phyloP scores from a whole-genome alignment of 2,797 vertebrate genomes.

The Erethizon dorsatum region DNA sequence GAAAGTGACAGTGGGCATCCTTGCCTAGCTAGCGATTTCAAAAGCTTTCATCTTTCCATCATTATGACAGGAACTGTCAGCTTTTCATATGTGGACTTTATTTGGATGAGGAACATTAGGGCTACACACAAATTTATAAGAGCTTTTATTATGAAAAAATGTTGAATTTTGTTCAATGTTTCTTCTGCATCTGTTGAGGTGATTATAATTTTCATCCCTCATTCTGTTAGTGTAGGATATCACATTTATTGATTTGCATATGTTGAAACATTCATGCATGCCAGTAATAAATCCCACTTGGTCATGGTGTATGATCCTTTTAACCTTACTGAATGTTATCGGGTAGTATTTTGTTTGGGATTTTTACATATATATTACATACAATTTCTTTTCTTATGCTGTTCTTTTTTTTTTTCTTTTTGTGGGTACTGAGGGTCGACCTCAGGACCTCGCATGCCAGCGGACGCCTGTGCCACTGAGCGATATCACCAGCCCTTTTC shows the following conservation, averaged over 20 bases:
- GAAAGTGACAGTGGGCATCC: no score
- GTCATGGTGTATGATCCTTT: background rate
- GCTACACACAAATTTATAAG: no score
- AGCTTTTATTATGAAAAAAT: background rate
- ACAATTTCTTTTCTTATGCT: background rate
- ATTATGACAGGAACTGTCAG: background rate
- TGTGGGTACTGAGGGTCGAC: no score
- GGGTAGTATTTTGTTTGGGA: background rate
- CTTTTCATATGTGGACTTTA: background rate
- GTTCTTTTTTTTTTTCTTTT: no score
- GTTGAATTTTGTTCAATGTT: background rate
- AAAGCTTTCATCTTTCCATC: background rate
- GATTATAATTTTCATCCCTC: background rate
- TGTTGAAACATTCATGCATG: background rate
- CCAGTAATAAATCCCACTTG: background rate
- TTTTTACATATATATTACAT: background rate
- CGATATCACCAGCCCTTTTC: no score
- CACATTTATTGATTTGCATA: background rate
- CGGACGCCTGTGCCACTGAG: no score
- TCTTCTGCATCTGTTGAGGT: background rate
- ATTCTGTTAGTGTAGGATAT: background rate
- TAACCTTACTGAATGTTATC: background rate
- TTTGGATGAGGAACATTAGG: background rate
- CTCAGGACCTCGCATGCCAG: no score
- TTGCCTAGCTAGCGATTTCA: background rate